These are phyloP conservation scores for Hirundo rustica DNA, from an alignment of 2,797 vertebrate species.

Conservation along the genomic window DNA sequence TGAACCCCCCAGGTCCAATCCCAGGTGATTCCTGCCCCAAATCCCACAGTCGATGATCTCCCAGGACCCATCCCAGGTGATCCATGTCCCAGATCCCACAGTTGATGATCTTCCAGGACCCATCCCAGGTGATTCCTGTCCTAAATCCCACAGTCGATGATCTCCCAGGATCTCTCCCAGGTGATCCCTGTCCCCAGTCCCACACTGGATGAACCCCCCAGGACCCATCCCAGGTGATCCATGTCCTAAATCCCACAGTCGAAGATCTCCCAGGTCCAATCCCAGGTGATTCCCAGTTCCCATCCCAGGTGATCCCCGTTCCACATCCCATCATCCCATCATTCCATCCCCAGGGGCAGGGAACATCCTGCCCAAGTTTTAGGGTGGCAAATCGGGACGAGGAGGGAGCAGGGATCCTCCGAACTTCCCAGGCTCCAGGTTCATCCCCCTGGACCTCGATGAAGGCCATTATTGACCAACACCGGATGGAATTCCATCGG, in stretches of 20 bases:
- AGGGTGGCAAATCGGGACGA: accelerated
- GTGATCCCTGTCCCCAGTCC: background rate
- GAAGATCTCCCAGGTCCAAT: accelerated
- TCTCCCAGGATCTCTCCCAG: background rate
- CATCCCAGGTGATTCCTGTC: background rate
- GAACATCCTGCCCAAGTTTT: background rate
- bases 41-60: background rate
- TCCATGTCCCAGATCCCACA: background rate
- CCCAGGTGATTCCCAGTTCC: background rate
- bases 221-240: background rate
- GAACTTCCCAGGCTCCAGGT: accelerated
- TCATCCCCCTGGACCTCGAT: accelerated
- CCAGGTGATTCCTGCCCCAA: background rate
- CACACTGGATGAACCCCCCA: too few species aligned
- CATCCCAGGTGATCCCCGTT: accelerated
- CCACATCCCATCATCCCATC: background rate
- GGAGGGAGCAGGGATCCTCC: too few species aligned
- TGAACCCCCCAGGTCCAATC: background rate
- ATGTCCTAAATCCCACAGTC: accelerated
- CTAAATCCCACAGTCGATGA: background rate
- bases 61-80: background rate
- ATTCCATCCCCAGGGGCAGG: background rate
- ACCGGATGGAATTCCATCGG: accelerated
- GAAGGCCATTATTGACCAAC: background rate
- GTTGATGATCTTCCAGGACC: accelerated